These are phyloP conservation scores for Dryoscopus gambensis DNA, from an alignment of 2,113 vertebrate species.

Conservation along the genomic window DNA sequence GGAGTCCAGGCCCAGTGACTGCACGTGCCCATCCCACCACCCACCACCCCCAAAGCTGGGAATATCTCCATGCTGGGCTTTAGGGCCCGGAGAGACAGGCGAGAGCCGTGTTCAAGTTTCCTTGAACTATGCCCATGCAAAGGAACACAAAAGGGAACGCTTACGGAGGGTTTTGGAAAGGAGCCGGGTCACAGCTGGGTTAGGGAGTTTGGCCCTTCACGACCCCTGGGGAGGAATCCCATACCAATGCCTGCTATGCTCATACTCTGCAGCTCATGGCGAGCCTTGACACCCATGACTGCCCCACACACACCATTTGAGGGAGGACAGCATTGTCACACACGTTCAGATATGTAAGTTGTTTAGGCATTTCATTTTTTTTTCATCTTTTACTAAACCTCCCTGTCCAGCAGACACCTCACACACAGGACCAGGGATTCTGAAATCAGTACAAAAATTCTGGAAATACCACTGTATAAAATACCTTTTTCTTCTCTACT, in stretches of 20 bases:
- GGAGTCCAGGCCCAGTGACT: background rate
- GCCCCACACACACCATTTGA: fast-evolving
- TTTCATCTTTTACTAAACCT: background rate
- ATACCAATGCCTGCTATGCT: fast-evolving
- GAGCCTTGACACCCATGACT: fast-evolving
- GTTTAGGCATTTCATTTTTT: background rate
- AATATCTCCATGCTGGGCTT: fast-evolving
- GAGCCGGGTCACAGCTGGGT: fast-evolving
- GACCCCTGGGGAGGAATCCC: background rate
- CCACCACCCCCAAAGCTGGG: background rate
- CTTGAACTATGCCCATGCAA: background rate
- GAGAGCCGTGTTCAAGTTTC: fast-evolving
- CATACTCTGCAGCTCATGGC: fast-evolving
- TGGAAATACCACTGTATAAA: background rate
- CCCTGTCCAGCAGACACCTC: background rate
- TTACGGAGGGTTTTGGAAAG: background rate
- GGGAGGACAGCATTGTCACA: background rate
- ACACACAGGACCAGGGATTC: background rate
- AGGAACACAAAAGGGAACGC: background rate
- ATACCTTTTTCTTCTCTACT: background rate
- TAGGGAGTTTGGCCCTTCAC: fast-evolving
- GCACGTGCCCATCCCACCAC: fast-evolving
- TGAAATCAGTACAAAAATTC: background rate
- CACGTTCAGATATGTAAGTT: fast-evolving
- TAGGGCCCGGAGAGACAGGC: background rate